Evolutionary conservation across 2,797 vertebrate genomes (phyloP).

Genomic region (Enteromius viviparus): DNA sequence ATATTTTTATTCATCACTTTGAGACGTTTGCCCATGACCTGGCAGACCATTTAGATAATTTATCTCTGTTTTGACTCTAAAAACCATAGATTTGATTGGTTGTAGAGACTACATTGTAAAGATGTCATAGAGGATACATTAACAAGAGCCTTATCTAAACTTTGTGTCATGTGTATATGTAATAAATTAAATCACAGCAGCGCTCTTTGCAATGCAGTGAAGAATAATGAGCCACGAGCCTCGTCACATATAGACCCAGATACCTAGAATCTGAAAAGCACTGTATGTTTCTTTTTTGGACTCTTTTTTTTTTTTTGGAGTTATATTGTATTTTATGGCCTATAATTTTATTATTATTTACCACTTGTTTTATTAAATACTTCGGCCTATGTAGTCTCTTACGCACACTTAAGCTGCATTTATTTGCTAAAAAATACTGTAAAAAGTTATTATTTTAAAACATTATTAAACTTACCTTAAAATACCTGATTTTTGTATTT

Average conservation of each 20-base stretch:
- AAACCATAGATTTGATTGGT: constrained; percentile 22
- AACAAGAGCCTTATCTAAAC: constrained; percentile 27
- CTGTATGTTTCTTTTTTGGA: background rate
- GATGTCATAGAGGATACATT: constrained; percentile 8
- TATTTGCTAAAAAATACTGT: background rate
- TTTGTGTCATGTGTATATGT: background rate
- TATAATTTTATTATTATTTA: background rate
- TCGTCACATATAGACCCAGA: background rate
- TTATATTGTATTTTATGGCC: background rate
- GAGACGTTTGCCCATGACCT: background rate
- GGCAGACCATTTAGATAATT: background rate
- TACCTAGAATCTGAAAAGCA: background rate
- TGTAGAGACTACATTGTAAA: constrained; percentile 8
- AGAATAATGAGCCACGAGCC: background rate
- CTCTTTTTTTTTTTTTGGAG: no score
- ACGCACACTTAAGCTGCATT: background rate
- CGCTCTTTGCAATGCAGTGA: background rate
- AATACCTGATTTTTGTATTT: background rate
- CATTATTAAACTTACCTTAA: background rate
- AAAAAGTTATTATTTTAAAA: background rate
- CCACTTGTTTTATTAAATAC: background rate
- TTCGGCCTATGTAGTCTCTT: background rate
- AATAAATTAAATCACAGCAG: background rate
- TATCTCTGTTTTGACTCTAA: constrained; percentile 33
- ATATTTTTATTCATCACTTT: background rate